Conservation (phyloP, 53 echinoderm and acorn worm species). For the Zoroaster sp. region DNA sequence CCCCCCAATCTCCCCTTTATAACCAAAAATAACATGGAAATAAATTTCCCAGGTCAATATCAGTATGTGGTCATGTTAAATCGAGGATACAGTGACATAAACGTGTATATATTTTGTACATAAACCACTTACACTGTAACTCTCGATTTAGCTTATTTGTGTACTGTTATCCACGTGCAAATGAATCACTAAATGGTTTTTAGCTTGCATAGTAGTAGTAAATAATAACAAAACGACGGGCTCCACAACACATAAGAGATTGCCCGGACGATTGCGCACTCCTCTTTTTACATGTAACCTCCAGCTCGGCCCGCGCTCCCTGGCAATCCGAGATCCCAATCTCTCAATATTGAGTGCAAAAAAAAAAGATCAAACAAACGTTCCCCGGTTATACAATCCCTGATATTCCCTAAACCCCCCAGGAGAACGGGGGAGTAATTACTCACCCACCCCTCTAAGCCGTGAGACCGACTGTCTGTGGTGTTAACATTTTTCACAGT, state of each 20-base stretch:
- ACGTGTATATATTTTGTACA: too few relatives aligned
- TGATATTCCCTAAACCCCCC: neutral
- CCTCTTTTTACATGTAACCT: neutral
- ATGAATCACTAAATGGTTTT: too few relatives aligned
- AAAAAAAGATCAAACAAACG: neutral
- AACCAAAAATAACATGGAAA: too few relatives aligned
- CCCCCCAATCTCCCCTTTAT: too few relatives aligned
- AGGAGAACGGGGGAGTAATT: slow-evolving; percentile 30
- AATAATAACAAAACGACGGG: too few relatives aligned
- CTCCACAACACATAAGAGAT: neutral
- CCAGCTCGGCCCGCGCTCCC: neutral
- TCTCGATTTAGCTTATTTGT: too few relatives aligned
- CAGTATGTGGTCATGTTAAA: too few relatives aligned
- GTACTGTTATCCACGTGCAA: too few relatives aligned
- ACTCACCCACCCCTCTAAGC: slow-evolving; percentile 25
- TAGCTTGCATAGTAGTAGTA: too few relatives aligned
- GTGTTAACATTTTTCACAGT: slow-evolving; percentile 39
- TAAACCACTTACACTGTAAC: too few relatives aligned
- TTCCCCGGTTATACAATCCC: slow-evolving; percentile 3
- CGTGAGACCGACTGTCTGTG: slow-evolving; percentile 26
- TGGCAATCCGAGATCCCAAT: slow-evolving; percentile 34
- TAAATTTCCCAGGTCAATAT: too few relatives aligned
- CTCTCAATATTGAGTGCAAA: slow-evolving; percentile 13
- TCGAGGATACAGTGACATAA: too few relatives aligned
- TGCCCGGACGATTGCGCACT: neutral